Evolutionary conservation across 64 coral and sea anemone genomes (phyloP).

Genomic region (Anthopleura sola): DNA sequence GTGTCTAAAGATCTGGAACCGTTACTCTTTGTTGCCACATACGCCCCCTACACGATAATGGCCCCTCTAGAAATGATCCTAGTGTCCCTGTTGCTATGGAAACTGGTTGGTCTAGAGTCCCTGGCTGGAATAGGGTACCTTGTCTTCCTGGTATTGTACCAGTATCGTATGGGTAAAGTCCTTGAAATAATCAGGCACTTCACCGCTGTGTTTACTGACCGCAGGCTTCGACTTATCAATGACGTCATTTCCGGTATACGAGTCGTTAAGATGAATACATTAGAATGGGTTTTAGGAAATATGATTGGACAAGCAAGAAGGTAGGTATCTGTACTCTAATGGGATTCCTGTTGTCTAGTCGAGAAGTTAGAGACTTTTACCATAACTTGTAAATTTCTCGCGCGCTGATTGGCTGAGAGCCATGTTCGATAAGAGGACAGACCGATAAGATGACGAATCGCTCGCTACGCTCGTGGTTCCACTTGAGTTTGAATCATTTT

Average conservation of each 20-base stretch:
- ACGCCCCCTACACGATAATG: not conserved
- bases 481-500: too few species aligned
- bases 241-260: slow-evolving; percentile 35
- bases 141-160: not conserved
- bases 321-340: not conserved
- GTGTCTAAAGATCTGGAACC: slow-evolving; percentile 36
- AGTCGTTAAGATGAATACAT: slow-evolving; percentile 42
- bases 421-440: too few species aligned
- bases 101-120: slow-evolving; percentile 16
- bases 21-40: not conserved
- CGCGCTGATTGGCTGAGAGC: too few species aligned
- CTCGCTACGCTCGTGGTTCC: too few species aligned
- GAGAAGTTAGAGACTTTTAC: too few species aligned
- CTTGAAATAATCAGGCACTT: not conserved
- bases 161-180: not conserved
- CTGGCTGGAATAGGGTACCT: slow-evolving; percentile 14
- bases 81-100: slow-evolving; percentile 12
- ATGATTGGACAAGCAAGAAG: slow-evolving; percentile 29
- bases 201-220: slow-evolving; percentile 27
- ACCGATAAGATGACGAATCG: too few species aligned
- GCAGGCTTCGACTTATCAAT: slow-evolving; percentile 9
- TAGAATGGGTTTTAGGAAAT: slow-evolving; percentile 22
- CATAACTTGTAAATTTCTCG: too few species aligned
- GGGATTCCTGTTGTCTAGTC: not conserved
- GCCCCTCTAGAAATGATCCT: slow-evolving; percentile 19